Percentiles rank a stretch among this genome's conserved stretches.
These are phyloP conservation scores for Phocoena phocoena DNA, from an alignment of 2,113 vertebrate genomes.

Conservation along the genomic window DNA sequence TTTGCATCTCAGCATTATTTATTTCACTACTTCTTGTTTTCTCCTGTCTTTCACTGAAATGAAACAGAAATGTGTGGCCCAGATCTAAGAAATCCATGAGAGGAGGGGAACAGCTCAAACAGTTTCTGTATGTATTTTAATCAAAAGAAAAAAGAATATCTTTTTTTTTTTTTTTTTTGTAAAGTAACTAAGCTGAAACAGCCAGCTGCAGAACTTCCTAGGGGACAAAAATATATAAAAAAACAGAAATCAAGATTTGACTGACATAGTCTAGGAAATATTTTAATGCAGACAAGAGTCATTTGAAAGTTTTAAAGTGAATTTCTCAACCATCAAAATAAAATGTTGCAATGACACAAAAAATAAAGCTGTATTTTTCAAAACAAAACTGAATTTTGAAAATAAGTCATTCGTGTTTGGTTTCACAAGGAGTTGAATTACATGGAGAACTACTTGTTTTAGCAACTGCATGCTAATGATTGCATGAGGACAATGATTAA, in stretches of 20 bases:
- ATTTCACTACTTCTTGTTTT: not conserved
- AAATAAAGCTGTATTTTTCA: conserved; percentile 29
- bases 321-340: conserved; percentile 52
- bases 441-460: not conserved
- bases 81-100: not conserved
- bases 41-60: not conserved
- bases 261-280: conserved; percentile 19
- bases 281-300: not conserved
- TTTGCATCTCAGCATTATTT: not conserved
- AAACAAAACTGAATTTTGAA: conserved; percentile 48
- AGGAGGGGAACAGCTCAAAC: not conserved
- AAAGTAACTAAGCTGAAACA: not conserved
- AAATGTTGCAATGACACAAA: not conserved
- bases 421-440: conserved; percentile 17
- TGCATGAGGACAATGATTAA: not conserved
- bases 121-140: not conserved
- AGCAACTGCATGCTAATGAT: conserved; percentile 34
- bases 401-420: conserved; percentile 32
- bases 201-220: conserved; percentile 28
- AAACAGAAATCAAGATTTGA: not conserved
- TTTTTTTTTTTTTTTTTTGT: not conserved
- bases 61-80: not conserved
- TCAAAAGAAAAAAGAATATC: not conserved
- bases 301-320: not conserved
- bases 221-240: conserved; percentile 8